Evolutionary conservation across 2,888 invertebrate genomes (phyloP), one percentile per base, ranked within the genome.

Genomic region (Sphecodes monilicornis): DNA sequence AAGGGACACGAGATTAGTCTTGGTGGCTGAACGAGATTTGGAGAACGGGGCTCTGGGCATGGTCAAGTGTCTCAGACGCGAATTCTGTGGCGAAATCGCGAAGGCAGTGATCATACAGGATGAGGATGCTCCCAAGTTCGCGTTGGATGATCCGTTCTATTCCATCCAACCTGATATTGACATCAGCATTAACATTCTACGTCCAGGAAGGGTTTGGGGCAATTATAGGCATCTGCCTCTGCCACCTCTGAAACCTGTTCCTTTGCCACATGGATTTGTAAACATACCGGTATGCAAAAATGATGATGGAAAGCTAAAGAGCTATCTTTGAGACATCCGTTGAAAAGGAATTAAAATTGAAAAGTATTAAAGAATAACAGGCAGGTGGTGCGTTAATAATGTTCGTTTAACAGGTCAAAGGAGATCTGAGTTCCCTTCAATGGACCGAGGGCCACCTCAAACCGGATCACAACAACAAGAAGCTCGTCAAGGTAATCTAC

Each of bases 381-480:
- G 1, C 46, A 6, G 22, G 6, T n/a, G 10, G 22, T 50, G 18
- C 22, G 26, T 60, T 16, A 29, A 60, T 16, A 16, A 29, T 16
- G 60, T 68, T 36, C 11, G 10, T 68, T 36, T 36, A 18, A 76
- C 41, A 89, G 22, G 97, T 97, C 0, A 96, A 97, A 77, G 99
- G 99, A 73, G 99, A 99, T 93, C 95, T 99, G 77, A 97, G 98
- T 0, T 97, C 98, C 1, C 93, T 99, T 66, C 96, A 95, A n/a
- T 98, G 98, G 98, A 95, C 98, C 10, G 97, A 98, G 94, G 97
- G 97, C 0, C 95, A 96, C 0, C 80, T 94, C 91, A 96, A 39
- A 69, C 78, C 89, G 0, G 41, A 81, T 6, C 1, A 1, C 1
- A 36, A 71, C 16, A 43, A 88, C 50, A 80, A 90, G 4, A 83